Evolutionary conservation across 2,797 vertebrate genomes (phyloP), one percentile per base, ranked within the genome.

Genomic region (Pangasius krempfi): DNA sequence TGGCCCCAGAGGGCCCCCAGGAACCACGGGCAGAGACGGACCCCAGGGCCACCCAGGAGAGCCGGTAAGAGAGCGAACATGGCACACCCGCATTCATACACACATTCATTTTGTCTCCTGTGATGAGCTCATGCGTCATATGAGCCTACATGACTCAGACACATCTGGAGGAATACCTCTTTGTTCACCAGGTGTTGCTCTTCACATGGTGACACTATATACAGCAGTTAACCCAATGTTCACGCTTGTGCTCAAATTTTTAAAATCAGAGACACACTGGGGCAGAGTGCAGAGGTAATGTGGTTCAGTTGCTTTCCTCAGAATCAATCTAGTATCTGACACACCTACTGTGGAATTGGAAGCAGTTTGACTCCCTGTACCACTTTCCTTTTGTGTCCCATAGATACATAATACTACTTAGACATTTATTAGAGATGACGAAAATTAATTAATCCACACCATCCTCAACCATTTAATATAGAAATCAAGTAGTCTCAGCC

Each of bases 21-120:
- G 98, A 37, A 97, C 98, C 94, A 98, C 96, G 0, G 98, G 98
- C 91, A 98, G 97, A 92, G 98, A 99, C 44, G 98, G 98, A 37
- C 97, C 97, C 85, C 96, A 95, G 89, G 98, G 98, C 91, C 95
- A 95, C 87, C 91, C 96, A 91, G 98, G 98, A 93, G 96, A 96
- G 64, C 93, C 89, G 90, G 98, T 99, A 97, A 97, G 97, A 93
- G 87, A 50, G 84, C 30, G 27, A 64, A 76, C 66, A 90, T 40
- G 58, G 16, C 73, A 56, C 72, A 68, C 1, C 7, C 25, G 12
- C n/a, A 86, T 80, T 58, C 44, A 54, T 52, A 58, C 58, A 66
- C 27, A 72, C 79, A 79, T 60, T 47, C 27, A 66, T 85, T 83
- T 87, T 58, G 75, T 52, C 27, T 40, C n/a, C 52, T 81, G 72